phyloP scores from a whole-genome alignment of 2,113 vertebrate species.

The Neotragus pygmaeus region DNA sequence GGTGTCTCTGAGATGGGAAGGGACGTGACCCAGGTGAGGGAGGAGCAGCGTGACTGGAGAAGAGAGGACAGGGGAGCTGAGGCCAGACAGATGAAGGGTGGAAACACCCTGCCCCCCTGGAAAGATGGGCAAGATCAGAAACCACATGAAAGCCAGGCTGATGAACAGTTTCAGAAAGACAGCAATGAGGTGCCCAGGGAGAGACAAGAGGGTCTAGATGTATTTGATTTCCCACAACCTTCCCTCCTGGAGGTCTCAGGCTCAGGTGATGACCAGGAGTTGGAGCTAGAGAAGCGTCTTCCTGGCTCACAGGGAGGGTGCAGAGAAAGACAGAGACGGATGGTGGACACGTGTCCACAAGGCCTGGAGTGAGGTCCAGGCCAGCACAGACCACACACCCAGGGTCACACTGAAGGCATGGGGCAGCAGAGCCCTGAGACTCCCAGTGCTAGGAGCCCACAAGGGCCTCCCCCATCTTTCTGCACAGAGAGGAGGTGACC shows the following conservation, averaged over 20 bases:
- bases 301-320: accelerated
- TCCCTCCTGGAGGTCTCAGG: not conserved
- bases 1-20: not conserved
- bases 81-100: accelerated
- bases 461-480: not conserved
- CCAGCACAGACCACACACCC: not conserved
- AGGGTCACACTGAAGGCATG: accelerated
- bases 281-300: not conserved
- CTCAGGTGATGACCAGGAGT: not conserved
- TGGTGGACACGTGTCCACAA: too few species aligned
- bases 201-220: not conserved
- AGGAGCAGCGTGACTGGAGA: accelerated
- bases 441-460: not conserved
- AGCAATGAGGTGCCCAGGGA: not conserved
- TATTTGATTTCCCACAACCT: too few species aligned
- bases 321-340: not conserved
- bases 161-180: not conserved
- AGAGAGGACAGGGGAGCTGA: not conserved
- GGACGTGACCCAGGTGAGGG: not conserved
- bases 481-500: not conserved
- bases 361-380: not conserved
- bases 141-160: accelerated
- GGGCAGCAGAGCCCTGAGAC: accelerated
- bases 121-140: not conserved
- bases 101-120: not conserved